Evolutionary conservation across 2,113 vertebrate genomes (phyloP).

Genomic region (Lepus americanus): DNA sequence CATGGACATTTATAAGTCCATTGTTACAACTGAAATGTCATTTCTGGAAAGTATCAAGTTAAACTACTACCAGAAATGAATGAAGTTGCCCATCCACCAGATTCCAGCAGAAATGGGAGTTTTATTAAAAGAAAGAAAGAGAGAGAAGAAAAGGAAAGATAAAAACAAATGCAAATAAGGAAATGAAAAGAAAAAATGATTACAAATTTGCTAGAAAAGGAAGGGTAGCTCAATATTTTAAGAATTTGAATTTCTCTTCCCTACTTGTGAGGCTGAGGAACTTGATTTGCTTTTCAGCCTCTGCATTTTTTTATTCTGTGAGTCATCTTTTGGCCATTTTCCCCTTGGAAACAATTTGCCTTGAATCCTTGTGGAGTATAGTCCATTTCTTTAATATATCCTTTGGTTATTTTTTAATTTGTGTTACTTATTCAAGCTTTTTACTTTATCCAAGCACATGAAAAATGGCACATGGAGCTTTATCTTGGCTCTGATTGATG

Average conservation of each 20-base stretch:
- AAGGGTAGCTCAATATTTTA: neutral
- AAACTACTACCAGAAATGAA: neutral
- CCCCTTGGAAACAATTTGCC: neutral
- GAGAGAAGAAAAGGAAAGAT: neutral
- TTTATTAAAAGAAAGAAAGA: neutral
- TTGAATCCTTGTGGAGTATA: neutral
- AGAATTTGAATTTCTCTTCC: neutral
- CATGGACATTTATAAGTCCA: neutral
- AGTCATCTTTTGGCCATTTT: neutral
- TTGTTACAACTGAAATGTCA: neutral
- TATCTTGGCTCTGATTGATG: neutral
- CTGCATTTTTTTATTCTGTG: neutral
- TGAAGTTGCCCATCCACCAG: neutral
- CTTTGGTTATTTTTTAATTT: neutral
- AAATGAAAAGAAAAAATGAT: neutral
- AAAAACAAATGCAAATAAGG: no score
- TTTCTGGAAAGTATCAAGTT: neutral
- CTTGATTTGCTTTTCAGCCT: neutral
- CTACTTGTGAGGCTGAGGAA: neutral
- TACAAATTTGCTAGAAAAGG: neutral
- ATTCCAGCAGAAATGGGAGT: neutral
- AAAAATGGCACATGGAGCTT: accelerated
- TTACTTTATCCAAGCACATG: neutral
- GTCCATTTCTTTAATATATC: neutral
- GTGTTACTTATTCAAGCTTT: neutral